A percentile compares a stretch with the other conserved stretches of the same genome.
Evolutionary conservation across 2,797 vertebrate species (phyloP).

Genomic region (Coilia nasus): DNA sequence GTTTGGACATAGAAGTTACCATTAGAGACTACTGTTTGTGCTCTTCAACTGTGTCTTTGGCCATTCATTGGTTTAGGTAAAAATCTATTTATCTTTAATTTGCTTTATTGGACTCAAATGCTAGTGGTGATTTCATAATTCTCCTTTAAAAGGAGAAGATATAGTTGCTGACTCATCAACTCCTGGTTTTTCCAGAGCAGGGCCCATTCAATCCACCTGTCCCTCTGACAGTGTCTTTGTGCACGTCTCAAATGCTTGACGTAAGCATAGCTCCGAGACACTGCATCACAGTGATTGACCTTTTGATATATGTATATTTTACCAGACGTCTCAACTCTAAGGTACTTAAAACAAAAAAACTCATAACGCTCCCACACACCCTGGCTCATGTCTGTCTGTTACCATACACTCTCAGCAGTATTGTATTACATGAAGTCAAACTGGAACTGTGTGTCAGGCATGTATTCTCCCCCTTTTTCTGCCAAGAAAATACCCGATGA

Average conservation of each 20-base stretch:
- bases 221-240: neutral
- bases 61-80: neutral
- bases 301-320: neutral
- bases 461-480: neutral
- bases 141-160: neutral
- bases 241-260: neutral
- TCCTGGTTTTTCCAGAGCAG: neutral
- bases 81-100: neutral
- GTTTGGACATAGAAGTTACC: neutral
- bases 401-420: neutral
- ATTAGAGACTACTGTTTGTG: neutral
- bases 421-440: neutral
- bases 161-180: neutral
- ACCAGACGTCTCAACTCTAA: neutral
- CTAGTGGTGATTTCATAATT: neutral
- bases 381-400: too few relatives aligned
- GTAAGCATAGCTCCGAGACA: neutral
- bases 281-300: neutral
- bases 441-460: neutral
- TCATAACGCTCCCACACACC: neutral
- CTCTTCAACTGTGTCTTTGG: neutral
- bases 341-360: neutral
- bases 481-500: neutral
- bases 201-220: neutral
- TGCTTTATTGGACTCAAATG: neutral